These are phyloP conservation scores for Prionailurus bengalensis DNA, from an alignment of 2,113 vertebrate species.

Conservation along the genomic window DNA sequence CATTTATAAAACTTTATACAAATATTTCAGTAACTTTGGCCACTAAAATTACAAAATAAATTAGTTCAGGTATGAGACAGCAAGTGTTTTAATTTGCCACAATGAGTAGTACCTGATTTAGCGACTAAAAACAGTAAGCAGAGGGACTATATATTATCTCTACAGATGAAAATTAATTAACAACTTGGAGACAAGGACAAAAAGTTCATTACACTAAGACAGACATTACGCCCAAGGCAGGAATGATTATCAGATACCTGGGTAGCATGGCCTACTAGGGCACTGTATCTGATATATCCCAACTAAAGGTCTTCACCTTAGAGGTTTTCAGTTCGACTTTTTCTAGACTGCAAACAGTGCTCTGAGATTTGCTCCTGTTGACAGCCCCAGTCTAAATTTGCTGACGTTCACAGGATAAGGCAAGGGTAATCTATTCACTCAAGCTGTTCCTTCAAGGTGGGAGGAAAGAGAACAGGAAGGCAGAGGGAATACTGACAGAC, in stretches of 20 bases:
- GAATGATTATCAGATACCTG: constrained; percentile 7
- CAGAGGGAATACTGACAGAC: neutral
- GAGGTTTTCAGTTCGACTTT: constrained; percentile 6
- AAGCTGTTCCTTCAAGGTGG: neutral
- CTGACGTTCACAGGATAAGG: neutral
- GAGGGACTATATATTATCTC: constrained; percentile 17
- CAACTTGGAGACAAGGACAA: constrained; percentile 58
- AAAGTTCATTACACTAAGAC: constrained; percentile 32
- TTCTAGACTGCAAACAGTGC: neutral
- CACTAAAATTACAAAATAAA: constrained; percentile 62
- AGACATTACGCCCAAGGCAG: neutral
- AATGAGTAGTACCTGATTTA: constrained; percentile 35
- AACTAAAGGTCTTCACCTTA: constrained; percentile 2
- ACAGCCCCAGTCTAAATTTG: constrained; percentile 6
- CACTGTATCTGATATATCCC: neutral
- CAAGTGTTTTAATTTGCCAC: constrained; percentile 32
- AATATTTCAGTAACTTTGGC: constrained; percentile 43
- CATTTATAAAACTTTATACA: constrained; percentile 46
- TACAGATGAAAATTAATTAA: constrained; percentile 61
- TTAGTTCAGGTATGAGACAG: neutral
- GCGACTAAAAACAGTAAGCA: constrained; percentile 41
- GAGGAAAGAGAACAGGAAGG: neutral
- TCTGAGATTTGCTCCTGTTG: neutral
- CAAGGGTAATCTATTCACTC: neutral
- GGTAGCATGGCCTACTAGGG: neutral